Evolutionary conservation across 2,888 invertebrate species (phyloP).

Genomic region (Crocallis elinguaria): DNA sequence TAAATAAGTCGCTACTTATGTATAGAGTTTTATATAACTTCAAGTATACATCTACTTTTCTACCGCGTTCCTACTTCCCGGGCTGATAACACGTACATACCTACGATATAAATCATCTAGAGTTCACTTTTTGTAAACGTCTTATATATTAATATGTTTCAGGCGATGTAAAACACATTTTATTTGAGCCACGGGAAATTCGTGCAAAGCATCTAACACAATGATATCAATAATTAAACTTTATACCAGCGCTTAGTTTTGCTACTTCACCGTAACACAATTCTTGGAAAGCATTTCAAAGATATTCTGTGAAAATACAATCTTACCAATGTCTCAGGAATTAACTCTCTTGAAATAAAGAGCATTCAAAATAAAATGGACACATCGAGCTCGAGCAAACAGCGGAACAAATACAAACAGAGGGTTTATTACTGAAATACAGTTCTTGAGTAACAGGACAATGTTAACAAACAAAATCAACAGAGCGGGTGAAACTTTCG

Average conservation of each 20-base stretch:
- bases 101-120: not conserved
- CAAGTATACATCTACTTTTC: constrained; percentile 57
- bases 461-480: constrained; percentile 76
- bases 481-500: constrained; percentile 72
- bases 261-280: not conserved
- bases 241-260: not conserved
- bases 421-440: constrained; percentile 48
- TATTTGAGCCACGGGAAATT: no score
- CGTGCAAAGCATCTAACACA: no score
- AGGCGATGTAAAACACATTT: not conserved
- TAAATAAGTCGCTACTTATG: constrained; percentile 73
- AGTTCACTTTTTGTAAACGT: not conserved
- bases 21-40: constrained; percentile 70
- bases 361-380: constrained; percentile 30
- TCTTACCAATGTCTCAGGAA: constrained; percentile 28
- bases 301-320: constrained; percentile 4
- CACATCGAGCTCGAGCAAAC: constrained; percentile 36
- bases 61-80: constrained; percentile 26
- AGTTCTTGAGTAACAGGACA: constrained; percentile 61
- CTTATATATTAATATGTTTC: not conserved
- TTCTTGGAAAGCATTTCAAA: not conserved
- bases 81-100: not conserved
- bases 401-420: constrained; percentile 43
- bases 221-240: no score
- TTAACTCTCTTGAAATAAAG: constrained; percentile 27